These are phyloP conservation scores for Drosophila peninsularis DNA, from an alignment of 2,888 invertebrate genomes.

Conservation along the genomic window DNA sequence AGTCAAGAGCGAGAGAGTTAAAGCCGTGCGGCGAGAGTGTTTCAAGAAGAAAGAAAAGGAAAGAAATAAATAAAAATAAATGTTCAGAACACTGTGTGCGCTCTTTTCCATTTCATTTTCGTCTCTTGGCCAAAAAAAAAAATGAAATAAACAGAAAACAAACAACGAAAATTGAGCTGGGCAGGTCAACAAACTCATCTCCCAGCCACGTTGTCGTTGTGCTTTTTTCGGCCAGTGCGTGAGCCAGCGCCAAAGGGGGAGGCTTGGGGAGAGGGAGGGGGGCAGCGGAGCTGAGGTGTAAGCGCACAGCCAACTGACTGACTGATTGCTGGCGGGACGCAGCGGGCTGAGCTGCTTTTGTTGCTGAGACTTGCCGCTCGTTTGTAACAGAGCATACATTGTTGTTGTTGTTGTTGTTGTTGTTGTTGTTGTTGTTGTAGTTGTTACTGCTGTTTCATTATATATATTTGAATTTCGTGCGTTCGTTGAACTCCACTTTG, in stretches of 20 bases:
- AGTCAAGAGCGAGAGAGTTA: slow-evolving; percentile 58
- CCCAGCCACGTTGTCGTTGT: slow-evolving; percentile 65
- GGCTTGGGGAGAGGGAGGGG: background rate
- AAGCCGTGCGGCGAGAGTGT: slow-evolving; percentile 52
- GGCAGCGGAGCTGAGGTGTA: background rate
- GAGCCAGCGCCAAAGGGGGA: slow-evolving; percentile 9
- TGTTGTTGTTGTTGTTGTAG: slow-evolving; percentile 35
- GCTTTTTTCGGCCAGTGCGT: slow-evolving; percentile 62
- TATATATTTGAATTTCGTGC: slow-evolving; percentile 66
- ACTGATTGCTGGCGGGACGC: slow-evolving; percentile 50
- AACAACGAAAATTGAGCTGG: slow-evolving; percentile 32
- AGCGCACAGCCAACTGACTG: slow-evolving; percentile 56
- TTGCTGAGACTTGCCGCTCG: slow-evolving; percentile 56
- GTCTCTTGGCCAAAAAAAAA: slow-evolving; percentile 62
- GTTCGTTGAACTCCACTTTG: slow-evolving; percentile 70
- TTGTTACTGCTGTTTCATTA: slow-evolving; percentile 49
- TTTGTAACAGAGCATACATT: slow-evolving; percentile 66
- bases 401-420: slow-evolving; percentile 49
- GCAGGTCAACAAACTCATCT: slow-evolving; percentile 75
- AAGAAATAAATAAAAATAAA: slow-evolving; percentile 7
- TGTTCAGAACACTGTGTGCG: slow-evolving; percentile 49
- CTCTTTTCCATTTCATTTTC: slow-evolving; percentile 79
- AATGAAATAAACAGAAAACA: slow-evolving; percentile 14
- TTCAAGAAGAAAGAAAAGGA: slow-evolving; percentile 18
- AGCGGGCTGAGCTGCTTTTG: slow-evolving; percentile 19